Evolutionary conservation across 2,797 vertebrate species (phyloP).

Genomic region (Phalanger gymnotis): DNA sequence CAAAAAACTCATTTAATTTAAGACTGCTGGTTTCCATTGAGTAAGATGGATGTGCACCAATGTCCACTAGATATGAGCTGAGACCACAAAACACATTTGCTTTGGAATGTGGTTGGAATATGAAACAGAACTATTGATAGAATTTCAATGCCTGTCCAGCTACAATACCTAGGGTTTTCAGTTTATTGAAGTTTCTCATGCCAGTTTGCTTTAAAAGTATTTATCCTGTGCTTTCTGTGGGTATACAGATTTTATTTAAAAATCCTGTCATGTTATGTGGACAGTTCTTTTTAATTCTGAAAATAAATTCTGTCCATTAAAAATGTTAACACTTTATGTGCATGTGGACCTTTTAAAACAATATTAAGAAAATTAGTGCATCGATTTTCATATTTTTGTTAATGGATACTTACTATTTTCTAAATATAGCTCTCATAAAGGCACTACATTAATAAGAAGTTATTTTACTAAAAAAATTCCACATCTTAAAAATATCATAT

Average conservation of each 20-base stretch:
- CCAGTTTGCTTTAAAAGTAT: not conserved
- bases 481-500: not conserved
- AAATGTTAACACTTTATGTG: not conserved
- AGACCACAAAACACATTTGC: constrained; percentile 4
- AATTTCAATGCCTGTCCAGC: not conserved
- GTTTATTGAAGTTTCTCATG: not conserved
- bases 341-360: not conserved
- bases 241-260: not conserved
- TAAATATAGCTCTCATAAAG: not conserved
- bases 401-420: not conserved
- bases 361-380: not conserved
- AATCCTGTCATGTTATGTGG: not conserved
- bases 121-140: constrained; percentile 13
- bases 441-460: not conserved
- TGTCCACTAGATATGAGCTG: constrained; percentile 53
- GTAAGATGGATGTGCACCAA: constrained; percentile 61
- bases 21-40: constrained; percentile 35
- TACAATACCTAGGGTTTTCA: not conserved
- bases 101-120: constrained; percentile 38
- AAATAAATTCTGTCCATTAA: not conserved
- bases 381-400: not conserved
- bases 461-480: not conserved
- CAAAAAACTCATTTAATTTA: constrained; percentile 69
- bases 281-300: not conserved
- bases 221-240: not conserved